A percentile compares a stretch with the other conserved stretches of the same genome.
Evolutionary conservation across 2,797 vertebrate species (phyloP).

Genomic region (Spatula clypeata): DNA sequence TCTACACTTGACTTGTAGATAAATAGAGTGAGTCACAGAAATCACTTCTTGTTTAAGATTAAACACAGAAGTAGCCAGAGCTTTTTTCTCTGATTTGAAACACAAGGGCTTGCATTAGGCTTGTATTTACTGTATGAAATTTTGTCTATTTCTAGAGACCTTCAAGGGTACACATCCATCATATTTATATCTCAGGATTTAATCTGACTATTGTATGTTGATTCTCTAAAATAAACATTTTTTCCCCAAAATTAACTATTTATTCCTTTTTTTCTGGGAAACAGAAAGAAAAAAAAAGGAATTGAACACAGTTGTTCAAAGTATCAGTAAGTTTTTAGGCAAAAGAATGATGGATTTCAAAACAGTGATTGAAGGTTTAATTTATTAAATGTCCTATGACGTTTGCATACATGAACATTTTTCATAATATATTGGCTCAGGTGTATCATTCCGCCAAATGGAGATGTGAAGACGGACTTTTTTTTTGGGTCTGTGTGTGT

Average conservation of each 20-base stretch:
- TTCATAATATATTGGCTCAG: background rate
- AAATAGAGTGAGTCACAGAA: background rate
- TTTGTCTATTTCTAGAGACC: background rate
- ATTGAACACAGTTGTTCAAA: background rate
- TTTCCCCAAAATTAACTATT: background rate
- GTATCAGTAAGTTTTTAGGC: background rate
- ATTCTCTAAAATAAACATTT: background rate
- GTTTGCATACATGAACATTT: background rate
- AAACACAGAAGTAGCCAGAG: accelerated
- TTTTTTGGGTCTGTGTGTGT: background rate
- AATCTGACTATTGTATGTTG: background rate
- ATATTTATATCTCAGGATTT: background rate
- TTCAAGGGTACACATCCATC: background rate
- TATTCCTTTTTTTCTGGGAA: too few relatives aligned
- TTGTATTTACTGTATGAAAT: background rate
- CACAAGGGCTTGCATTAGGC: accelerated
- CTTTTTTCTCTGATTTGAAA: background rate
- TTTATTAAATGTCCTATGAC: background rate
- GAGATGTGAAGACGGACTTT: background rate
- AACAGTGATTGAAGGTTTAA: background rate
- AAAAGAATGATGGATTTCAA: background rate
- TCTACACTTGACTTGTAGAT: background rate
- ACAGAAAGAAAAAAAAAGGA: background rate
- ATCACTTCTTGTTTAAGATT: background rate
- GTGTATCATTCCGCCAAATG: background rate